A percentile compares a stretch with the other conserved stretches of the same genome.
phyloP scores from a whole-genome alignment of 1,140 invertebrate species.

The Drosophila lini region DNA sequence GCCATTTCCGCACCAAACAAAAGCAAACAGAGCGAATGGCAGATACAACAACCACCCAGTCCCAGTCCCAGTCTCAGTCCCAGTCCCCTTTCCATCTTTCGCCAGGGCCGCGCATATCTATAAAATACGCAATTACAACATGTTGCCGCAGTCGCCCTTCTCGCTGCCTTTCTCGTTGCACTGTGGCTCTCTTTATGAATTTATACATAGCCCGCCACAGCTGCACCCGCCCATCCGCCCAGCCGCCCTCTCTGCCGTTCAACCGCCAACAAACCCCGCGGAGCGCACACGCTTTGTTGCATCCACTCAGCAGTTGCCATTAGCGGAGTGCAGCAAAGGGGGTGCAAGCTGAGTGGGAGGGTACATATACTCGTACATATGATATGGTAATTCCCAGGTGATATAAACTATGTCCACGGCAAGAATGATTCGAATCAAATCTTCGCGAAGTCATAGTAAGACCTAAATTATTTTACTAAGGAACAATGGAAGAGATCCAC shows the following conservation, averaged over 20 bases:
- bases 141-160: conserved; percentile 70
- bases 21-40: conserved; percentile 63
- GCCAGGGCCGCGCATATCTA: conserved; percentile 61
- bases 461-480: background rate
- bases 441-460: background rate
- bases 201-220: conserved; percentile 63
- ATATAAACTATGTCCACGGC: conserved; percentile 10
- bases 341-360: conserved; percentile 12
- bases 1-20: conserved; percentile 77
- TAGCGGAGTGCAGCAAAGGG: conserved; percentile 42
- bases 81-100: conserved; percentile 4
- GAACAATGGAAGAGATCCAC: background rate
- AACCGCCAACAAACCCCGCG: conserved; percentile 2
- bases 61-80: background rate
- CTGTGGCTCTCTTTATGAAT: conserved; percentile 68
- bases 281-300: conserved; percentile 71
- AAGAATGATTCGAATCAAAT: conserved; percentile 1
- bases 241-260: background rate
- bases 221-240: conserved; percentile 11
- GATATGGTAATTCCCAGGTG: conserved; percentile 42
- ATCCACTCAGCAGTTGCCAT: conserved; percentile 78
- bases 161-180: conserved; percentile 21
- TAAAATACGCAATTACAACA: conserved; percentile 82
- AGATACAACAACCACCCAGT: conserved; percentile 44
- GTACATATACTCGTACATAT: conserved; percentile 4